Conservation (phyloP, 2,888 invertebrate species). For the Leistus spinibarbis region DNA sequence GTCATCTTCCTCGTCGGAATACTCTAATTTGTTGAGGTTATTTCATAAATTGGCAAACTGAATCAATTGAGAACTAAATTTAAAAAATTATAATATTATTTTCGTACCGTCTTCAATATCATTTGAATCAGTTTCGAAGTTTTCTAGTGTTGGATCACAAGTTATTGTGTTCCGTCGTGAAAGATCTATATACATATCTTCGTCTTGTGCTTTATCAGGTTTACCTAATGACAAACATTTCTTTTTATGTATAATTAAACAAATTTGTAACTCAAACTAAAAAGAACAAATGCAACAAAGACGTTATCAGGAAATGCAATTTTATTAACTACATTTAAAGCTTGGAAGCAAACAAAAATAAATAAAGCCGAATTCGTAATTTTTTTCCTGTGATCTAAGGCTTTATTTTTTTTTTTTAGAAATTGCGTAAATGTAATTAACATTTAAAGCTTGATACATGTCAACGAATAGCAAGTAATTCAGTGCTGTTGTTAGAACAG, state of each 20-base stretch:
- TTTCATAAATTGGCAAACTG: not conserved
- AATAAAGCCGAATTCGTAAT: not conserved
- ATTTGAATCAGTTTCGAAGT: conserved; percentile 52
- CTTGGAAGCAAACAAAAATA: conserved; percentile 12
- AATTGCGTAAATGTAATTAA: not conserved
- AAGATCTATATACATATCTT: conserved; percentile 51
- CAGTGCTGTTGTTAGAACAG: not conserved
- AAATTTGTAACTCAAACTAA: conserved; percentile 33
- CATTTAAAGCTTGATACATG: conserved; percentile 3
- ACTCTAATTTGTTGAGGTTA: conserved; percentile 45
- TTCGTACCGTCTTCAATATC: conserved; percentile 52
- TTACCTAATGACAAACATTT: conserved; percentile 40
- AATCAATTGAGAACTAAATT: conserved; percentile 17
- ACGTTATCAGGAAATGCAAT: conserved; percentile 55
- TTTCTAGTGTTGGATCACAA: conserved; percentile 54
- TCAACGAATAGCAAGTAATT: not conserved
- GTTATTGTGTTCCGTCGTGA: conserved; percentile 59
- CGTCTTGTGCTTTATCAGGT: conserved; percentile 40
- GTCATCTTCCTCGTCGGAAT: conserved; percentile 55
- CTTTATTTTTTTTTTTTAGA: too few species aligned
- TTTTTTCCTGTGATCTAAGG: too few species aligned
- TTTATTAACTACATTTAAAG: conserved; percentile 20
- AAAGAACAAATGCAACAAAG: conserved; percentile 41
- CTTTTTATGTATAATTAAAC: conserved; percentile 8
- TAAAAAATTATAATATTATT: not conserved